Evolutionary conservation across 2,113 vertebrate genomes (phyloP).

Genomic region (Chaetops frenatus): DNA sequence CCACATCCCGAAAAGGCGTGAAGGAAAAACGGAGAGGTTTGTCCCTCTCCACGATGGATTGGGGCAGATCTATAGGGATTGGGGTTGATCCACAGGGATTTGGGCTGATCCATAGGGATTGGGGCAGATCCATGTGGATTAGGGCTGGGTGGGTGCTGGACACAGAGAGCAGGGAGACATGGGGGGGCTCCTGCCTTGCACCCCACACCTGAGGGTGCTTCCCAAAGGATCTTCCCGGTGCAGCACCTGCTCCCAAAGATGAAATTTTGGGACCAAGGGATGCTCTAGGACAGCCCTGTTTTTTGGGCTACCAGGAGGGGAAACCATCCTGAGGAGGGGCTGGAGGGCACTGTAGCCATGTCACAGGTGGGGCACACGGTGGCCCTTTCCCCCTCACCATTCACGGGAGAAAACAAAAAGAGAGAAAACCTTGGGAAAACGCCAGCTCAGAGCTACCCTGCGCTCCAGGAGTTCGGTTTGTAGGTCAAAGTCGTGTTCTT

Average conservation of each 20-base stretch:
- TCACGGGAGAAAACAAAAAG: background rate
- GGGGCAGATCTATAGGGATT: too few species aligned
- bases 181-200: fast-evolving
- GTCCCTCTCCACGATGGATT: fast-evolving
- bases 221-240: fast-evolving
- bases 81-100: background rate
- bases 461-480: background rate
- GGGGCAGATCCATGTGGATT: background rate
- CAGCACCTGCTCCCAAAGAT: background rate
- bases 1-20: fast-evolving
- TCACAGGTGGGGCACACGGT: fast-evolving
- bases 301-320: fast-evolving
- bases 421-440: background rate
- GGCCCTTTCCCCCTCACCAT: background rate
- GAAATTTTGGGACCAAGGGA: fast-evolving
- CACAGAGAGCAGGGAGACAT: fast-evolving
- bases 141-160: background rate
- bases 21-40: fast-evolving
- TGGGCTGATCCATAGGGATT: background rate
- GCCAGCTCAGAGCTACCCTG: background rate
- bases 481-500: background rate
- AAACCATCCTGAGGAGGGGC: background rate
- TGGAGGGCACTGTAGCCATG: fast-evolving
- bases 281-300: fast-evolving
- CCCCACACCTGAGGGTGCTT: fast-evolving